Conservation (phyloP, 2,797 vertebrate species). For the Fundulus diaphanus region DNA sequence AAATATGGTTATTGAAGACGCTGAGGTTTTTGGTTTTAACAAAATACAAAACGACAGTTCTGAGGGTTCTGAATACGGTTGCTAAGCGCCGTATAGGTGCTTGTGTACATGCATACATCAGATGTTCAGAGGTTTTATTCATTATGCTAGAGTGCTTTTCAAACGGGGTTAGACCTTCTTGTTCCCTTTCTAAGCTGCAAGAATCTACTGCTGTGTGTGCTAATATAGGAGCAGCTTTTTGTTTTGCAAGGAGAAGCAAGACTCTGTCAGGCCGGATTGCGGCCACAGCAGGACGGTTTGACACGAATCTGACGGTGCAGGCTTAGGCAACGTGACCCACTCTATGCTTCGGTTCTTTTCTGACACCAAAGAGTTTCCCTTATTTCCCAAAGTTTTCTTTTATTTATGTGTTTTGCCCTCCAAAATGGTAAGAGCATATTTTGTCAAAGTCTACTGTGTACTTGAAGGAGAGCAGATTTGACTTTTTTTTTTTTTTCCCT, state of each 20-base stretch:
- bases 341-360: slow-evolving; percentile 67
- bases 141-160: slow-evolving; percentile 75
- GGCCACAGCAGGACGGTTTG: slow-evolving; percentile 82
- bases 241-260: slow-evolving; percentile 55
- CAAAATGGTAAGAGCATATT: slow-evolving; percentile 25
- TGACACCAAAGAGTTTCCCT: slow-evolving; percentile 81
- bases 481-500: slow-evolving; percentile 26
- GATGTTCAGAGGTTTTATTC: slow-evolving; percentile 55
- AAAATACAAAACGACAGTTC: too few relatives aligned
- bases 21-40: too few relatives aligned
- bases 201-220: slow-evolving; percentile 87
- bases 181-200: slow-evolving; percentile 73
- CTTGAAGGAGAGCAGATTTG: slow-evolving; percentile 1
- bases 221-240: slow-evolving; percentile 78
- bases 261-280: slow-evolving; percentile 76
- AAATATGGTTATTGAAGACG: too few relatives aligned
- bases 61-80: not conserved
- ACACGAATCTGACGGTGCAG: slow-evolving; percentile 88
- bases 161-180: slow-evolving; percentile 56
- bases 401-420: slow-evolving; percentile 25
- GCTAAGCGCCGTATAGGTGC: slow-evolving; percentile 21
- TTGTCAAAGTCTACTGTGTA: slow-evolving; percentile 31
- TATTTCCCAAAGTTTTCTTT: slow-evolving; percentile 74
- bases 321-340: slow-evolving; percentile 57
- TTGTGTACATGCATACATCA: slow-evolving; percentile 72